Evolutionary conservation across 1,140 invertebrate species (phyloP).

Genomic region (Zophobas morio): DNA sequence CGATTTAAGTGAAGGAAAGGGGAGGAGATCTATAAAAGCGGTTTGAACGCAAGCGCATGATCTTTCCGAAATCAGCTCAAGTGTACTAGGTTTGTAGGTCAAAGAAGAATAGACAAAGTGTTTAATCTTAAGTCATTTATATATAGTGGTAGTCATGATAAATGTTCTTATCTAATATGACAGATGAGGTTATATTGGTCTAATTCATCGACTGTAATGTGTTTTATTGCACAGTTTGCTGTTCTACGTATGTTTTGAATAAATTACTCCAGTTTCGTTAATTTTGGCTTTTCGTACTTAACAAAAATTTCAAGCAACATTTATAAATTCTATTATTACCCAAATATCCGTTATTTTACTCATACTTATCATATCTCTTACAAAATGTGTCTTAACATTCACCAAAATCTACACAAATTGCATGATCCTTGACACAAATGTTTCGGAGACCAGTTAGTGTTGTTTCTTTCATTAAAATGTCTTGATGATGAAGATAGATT

Average conservation of each 20-base stretch:
- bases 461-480: conserved; percentile 36
- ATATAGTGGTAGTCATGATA: conserved; percentile 4
- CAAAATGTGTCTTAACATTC: conserved; percentile 43
- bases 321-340: conserved; percentile 3
- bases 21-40: conserved; percentile 40
- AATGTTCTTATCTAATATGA: conserved; percentile 26
- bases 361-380: conserved; percentile 39
- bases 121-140: conserved; percentile 18
- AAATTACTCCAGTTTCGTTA: not conserved
- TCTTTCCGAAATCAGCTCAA: conserved; percentile 44
- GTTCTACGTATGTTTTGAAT: no score
- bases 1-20: not conserved
- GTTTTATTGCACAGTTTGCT: no score
- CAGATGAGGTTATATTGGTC: conserved; percentile 1
- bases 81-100: conserved; percentile 54
- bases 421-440: conserved; percentile 51
- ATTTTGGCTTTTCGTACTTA: not conserved
- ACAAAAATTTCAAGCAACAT: not conserved
- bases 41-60: conserved; percentile 44
- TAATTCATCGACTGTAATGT: no score
- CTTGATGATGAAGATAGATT: conserved; percentile 33
- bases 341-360: conserved; percentile 37
- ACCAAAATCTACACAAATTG: conserved; percentile 44
- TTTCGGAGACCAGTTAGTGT: conserved; percentile 45
- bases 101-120: conserved; percentile 46